phyloP scores from a whole-genome alignment of 2,797 vertebrate species.

The Enteromius viviparus region DNA sequence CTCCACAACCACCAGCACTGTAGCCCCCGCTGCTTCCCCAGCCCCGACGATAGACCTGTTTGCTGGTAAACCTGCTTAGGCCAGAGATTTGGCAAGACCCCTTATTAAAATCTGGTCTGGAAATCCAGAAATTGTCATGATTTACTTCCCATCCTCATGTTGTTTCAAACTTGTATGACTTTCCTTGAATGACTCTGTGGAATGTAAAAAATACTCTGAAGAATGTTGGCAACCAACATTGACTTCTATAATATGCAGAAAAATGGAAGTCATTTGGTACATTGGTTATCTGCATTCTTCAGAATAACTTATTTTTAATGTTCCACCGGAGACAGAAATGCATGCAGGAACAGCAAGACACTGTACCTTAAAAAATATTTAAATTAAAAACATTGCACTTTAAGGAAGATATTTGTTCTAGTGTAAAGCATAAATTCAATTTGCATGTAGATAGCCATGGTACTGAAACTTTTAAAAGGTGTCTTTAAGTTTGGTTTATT shows the following conservation, averaged over 20 bases:
- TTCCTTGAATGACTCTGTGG: neutral
- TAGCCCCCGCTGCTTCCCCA: slow-evolving; percentile 57
- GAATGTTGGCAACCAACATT: neutral
- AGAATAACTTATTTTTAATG: neutral
- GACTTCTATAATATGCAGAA: neutral
- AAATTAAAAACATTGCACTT: neutral
- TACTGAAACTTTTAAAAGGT: neutral
- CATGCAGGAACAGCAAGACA: neutral
- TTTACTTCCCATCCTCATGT: neutral
- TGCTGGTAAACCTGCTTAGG: slow-evolving; percentile 84
- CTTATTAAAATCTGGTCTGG: neutral
- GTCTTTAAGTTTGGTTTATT: neutral
- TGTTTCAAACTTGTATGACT: neutral
- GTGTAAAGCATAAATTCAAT: neutral
- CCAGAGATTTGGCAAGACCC: neutral
- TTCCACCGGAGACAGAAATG: neutral
- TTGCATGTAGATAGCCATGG: neutral
- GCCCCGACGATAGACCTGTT: slow-evolving; percentile 91
- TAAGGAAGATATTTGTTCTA: neutral
- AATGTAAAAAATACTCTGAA: neutral
- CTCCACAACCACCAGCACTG: slow-evolving; percentile 82
- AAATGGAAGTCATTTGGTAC: neutral
- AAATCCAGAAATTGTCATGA: neutral
- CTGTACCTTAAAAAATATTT: neutral
- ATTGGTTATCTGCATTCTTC: neutral